Percentiles rank a stretch among this genome's conserved stretches.
Evolutionary conservation across 2,113 vertebrate species (phyloP).

Genomic region (Hypocryptadius cinnamomeus): DNA sequence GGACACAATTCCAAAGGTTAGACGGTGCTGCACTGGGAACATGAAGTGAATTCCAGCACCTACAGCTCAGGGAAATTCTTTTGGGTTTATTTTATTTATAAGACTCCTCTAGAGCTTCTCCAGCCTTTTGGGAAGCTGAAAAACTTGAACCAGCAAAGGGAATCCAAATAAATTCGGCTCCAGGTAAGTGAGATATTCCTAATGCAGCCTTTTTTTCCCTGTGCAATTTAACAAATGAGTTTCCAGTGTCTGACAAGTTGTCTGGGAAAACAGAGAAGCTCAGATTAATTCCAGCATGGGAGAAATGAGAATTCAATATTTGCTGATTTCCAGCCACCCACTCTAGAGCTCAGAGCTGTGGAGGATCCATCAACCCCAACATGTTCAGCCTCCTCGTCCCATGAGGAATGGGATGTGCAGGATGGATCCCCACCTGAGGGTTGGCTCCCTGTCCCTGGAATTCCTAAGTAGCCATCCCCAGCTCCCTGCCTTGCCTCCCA

Average conservation of each 20-base stretch:
- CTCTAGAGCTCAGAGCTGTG: not conserved
- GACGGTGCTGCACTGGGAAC: not conserved
- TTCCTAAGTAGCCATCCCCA: not conserved
- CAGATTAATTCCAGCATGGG: not conserved
- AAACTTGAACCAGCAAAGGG: not conserved
- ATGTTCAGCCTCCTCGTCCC: not conserved
- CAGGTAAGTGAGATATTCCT: not conserved
- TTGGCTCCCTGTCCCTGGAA: not conserved
- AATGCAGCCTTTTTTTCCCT: not conserved
- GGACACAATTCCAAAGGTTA: not conserved
- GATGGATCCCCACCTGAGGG: not conserved
- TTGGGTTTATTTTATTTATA: not conserved
- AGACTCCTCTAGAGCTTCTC: not conserved
- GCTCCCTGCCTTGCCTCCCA: not conserved
- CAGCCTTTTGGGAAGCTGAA: not conserved
- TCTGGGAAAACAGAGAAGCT: not conserved
- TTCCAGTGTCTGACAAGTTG: constrained; percentile 4
- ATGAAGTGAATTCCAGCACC: not conserved
- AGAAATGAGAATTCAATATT: constrained; percentile 2
- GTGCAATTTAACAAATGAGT: not conserved
- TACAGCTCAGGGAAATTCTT: not conserved
- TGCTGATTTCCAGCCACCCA: not conserved
- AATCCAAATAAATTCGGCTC: not conserved
- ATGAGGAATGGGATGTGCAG: not conserved
- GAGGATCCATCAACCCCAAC: not conserved